Conservation (phyloP, 2,888 invertebrate species). For the Cheilosia vulpina region DNA sequence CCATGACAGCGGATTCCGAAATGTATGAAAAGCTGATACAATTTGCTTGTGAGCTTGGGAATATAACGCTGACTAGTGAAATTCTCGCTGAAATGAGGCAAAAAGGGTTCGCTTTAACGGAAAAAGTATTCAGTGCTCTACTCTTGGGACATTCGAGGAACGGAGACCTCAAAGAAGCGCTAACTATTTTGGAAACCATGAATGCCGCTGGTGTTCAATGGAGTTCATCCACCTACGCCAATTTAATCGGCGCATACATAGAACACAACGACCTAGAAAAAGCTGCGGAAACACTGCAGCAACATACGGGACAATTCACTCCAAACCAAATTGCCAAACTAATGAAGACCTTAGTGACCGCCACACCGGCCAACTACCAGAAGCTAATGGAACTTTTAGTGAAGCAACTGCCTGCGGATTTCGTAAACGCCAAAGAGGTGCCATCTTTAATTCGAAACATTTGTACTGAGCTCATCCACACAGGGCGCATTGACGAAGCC, state of each 20-base stretch:
- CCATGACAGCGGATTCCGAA: constrained; percentile 84
- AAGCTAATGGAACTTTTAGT: constrained; percentile 77
- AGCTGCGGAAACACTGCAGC: constrained; percentile 77
- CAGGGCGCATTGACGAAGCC: constrained; percentile 84
- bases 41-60: constrained; percentile 85
- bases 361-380: constrained; percentile 44
- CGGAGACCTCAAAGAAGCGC: constrained; percentile 83
- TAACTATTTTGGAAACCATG: constrained; percentile 86
- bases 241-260: constrained; percentile 84
- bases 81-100: constrained; percentile 87
- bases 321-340: constrained; percentile 78
- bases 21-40: constrained; percentile 86
- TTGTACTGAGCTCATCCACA: constrained; percentile 85
- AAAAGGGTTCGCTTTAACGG: constrained; percentile 84
- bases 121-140: constrained; percentile 86
- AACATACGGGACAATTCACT: constrained; percentile 77
- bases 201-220: constrained; percentile 84
- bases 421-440: constrained; percentile 78
- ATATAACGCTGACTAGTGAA: constrained; percentile 85
- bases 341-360: constrained; percentile 58
- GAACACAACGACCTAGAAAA: constrained; percentile 83
- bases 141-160: constrained; percentile 85
- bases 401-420: constrained; percentile 78
- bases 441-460: constrained; percentile 80
- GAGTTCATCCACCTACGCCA: constrained; percentile 84